phyloP scores from a whole-genome alignment of 2,113 vertebrate species.

The Malaclemys terrapin region DNA sequence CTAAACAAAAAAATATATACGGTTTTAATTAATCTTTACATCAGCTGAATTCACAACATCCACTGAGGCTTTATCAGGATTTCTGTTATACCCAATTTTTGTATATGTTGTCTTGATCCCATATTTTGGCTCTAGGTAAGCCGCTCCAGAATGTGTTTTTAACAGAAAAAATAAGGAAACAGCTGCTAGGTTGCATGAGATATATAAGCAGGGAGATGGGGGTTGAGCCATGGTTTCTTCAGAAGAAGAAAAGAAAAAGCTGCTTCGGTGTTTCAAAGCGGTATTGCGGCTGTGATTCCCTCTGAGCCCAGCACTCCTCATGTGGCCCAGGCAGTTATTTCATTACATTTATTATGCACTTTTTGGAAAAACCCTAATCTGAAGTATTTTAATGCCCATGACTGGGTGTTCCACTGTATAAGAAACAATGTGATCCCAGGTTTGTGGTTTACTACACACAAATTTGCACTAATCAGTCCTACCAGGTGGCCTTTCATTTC shows the following conservation, averaged over 20 bases:
- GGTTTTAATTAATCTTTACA: conserved; percentile 19
- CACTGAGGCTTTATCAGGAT: conserved; percentile 10
- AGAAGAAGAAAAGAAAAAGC: conserved; percentile 13
- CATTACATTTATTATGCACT: conserved; percentile 11
- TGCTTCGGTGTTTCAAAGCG: conserved; percentile 19
- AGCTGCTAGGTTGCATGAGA: conserved; percentile 37
- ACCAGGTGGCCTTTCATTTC: background rate
- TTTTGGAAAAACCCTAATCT: conserved; percentile 25
- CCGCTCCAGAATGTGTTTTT: conserved; percentile 35
- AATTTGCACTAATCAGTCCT: background rate
- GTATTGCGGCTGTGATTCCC: background rate
- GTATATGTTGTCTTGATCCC: conserved; percentile 4
- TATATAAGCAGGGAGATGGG: background rate
- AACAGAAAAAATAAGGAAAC: conserved; percentile 54
- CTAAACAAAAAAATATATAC: conserved; percentile 25
- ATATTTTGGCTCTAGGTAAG: conserved; percentile 44
- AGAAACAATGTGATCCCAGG: background rate
- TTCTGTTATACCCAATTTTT: conserved; percentile 31
- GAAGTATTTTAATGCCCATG: background rate
- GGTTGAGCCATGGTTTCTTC: conserved; percentile 15
- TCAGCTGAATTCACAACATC: background rate
- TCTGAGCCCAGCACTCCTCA: background rate
- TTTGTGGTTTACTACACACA: background rate
- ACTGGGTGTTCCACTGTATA: background rate
- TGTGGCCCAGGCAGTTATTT: conserved; percentile 1